Evolutionary conservation across 2,113 vertebrate genomes (phyloP).

Genomic region (Sapayoa aenigma): DNA sequence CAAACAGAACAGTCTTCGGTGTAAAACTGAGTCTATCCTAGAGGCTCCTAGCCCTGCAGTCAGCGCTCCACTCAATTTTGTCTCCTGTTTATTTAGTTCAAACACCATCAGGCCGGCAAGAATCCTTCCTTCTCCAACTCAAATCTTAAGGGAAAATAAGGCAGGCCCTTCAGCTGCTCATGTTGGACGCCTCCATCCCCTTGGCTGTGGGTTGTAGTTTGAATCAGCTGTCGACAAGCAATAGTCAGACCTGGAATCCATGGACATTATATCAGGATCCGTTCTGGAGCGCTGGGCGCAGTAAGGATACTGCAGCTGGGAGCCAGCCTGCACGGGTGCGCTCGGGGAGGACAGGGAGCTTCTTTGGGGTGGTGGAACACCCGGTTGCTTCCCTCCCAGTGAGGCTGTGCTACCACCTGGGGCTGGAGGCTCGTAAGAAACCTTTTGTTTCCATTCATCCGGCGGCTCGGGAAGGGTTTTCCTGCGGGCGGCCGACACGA

Average conservation of each 20-base stretch:
- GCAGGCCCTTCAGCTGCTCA: conserved; percentile 41
- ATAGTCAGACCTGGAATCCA: conserved; percentile 75
- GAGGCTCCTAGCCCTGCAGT: not conserved
- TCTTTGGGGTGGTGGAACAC: conserved; percentile 54
- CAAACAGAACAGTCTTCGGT: not conserved
- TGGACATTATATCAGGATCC: conserved; percentile 64
- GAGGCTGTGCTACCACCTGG: not conserved
- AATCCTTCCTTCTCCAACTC: conserved; percentile 23
- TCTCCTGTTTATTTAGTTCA: conserved; percentile 31
- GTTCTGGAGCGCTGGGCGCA: conserved; percentile 75
- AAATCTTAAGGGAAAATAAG: not conserved
- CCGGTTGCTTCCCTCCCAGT: conserved; percentile 34
- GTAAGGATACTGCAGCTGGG: conserved; percentile 71
- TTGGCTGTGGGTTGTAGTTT: conserved; percentile 79
- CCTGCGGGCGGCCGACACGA: conserved; percentile 85
- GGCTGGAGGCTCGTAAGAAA: conserved; percentile 67
- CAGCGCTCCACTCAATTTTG: not conserved
- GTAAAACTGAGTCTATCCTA: conserved; percentile 34
- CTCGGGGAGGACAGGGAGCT: conserved; percentile 51
- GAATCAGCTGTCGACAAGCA: conserved; percentile 61
- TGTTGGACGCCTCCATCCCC: conserved; percentile 79
- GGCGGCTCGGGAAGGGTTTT: conserved; percentile 82
- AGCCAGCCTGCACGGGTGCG: conserved; percentile 59
- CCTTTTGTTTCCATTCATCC: conserved; percentile 80
- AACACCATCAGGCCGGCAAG: not conserved